Base-by-base conservation (phyloP, 2,888 invertebrate species). In the Tanaodytes sp. region DNA sequence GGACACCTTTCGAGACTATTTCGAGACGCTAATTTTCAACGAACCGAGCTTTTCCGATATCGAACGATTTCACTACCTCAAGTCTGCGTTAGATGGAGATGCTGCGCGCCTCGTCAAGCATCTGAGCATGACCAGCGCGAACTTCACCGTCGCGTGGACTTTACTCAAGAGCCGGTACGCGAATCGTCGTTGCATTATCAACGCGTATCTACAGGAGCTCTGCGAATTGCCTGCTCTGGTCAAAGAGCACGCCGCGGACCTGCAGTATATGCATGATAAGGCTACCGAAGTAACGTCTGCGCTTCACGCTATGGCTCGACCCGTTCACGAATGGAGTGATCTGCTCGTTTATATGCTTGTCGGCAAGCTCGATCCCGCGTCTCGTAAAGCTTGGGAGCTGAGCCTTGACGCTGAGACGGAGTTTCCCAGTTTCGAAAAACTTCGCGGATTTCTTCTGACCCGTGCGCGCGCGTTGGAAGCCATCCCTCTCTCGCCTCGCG, bases 311-410 rank as follows among this genome's bases (percentile, higher is more conserved):
- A 11, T 57, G 1, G 0, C 2, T 1, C 3, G 23, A 14, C 36
- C 33, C 0, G 30, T 40, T 9, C 39, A 51, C 18, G 11, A 42
- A 11, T 36, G 45, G 45, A 23, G 23, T 12, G 45, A 36, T 9
- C 4, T 57, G 0, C 20, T 57, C 0, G 37, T 57, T 2, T 45
- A 16, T 20, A n/a, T 45, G 8, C 1, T 45, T 4, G 36, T 45
- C 5, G 1, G n/a, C 1, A 58, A 58, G 12, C 11, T 58, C 1
- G 57, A 58, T 36, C 12, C 39, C 5, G 46, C 12, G 11, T 14
- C 46, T 1, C 33, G 46, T 4, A 46, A 18, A 8, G 57, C 39
- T 1, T 58, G 39, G 23, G 23, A 23, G 4, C 4, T 23, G 23
- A 8, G 8, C 4, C 5, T n/a, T 8, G 33, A 5, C n/a, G 5